Evolutionary conservation across 2,888 invertebrate species (phyloP).

Genomic region (Cephus runcator): DNA sequence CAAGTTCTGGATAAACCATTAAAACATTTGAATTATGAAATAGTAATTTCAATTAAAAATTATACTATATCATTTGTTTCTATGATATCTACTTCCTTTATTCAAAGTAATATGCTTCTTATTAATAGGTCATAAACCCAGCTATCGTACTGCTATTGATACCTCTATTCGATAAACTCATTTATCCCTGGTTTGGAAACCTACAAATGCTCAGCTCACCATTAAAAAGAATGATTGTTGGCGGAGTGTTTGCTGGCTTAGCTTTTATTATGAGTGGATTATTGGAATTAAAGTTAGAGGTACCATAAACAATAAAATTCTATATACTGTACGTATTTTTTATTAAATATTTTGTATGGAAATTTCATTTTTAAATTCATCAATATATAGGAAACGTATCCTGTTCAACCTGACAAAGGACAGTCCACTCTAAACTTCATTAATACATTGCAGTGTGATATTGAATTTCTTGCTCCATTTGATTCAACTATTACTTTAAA

Average conservation of each 20-base stretch:
- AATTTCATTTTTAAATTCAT: background rate
- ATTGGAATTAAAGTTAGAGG: constrained; percentile 71
- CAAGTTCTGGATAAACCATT: background rate
- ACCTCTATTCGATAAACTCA: constrained; percentile 71
- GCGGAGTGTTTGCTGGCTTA: constrained; percentile 75
- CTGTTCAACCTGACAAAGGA: constrained; percentile 58
- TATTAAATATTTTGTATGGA: background rate
- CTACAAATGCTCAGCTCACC: constrained; percentile 68
- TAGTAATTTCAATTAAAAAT: background rate
- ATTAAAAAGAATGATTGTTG: constrained; percentile 80
- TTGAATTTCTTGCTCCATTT: constrained; percentile 55
- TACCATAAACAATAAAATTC: constrained; percentile 40
- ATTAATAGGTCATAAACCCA: constrained; percentile 75
- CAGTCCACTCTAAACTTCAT: constrained; percentile 71
- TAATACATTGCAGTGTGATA: constrained; percentile 73
- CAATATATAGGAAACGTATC: constrained; percentile 60
- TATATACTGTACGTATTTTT: background rate
- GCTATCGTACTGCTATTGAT: constrained; percentile 78
- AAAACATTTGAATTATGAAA: background rate
- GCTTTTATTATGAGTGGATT: constrained; percentile 74
- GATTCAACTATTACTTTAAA: constrained; percentile 38
- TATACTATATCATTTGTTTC: background rate
- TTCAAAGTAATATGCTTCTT: background rate
- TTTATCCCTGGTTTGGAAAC: constrained; percentile 69
- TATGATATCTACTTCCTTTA: background rate